Percentiles rank a stretch among this genome's conserved stretches.
Conservation (phyloP, 2,113 vertebrate genomes). For the human (Homo sapiens) region DNA sequence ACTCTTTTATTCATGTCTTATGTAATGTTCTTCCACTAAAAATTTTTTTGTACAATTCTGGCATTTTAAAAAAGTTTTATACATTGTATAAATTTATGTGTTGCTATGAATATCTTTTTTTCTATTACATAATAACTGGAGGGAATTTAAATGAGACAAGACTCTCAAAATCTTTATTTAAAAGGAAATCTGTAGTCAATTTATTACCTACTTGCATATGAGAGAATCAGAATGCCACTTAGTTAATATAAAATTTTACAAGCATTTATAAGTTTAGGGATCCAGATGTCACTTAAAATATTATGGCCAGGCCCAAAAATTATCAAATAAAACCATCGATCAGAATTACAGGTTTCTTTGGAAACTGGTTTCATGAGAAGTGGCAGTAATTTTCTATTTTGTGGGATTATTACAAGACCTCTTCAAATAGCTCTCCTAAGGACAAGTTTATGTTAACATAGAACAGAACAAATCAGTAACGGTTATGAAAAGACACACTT, state of each 20-base stretch:
- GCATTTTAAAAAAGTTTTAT: neutral
- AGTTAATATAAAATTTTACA: neutral
- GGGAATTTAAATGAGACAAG: neutral
- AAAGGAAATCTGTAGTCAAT: neutral
- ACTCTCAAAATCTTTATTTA: slow-evolving; percentile 8
- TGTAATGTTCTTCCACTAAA: neutral
- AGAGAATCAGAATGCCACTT: neutral
- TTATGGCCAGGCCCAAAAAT: neutral
- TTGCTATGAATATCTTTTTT: neutral
- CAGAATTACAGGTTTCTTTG: neutral
- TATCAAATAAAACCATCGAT: neutral
- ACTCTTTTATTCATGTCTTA: neutral
- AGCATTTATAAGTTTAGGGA: neutral
- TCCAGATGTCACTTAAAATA: neutral
- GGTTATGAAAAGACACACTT: neutral
- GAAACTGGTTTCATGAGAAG: neutral
- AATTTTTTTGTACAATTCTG: neutral
- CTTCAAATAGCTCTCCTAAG: neutral
- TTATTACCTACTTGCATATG: neutral
- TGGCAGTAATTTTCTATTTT: neutral
- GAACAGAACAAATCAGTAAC: neutral
- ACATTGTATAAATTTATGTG: neutral
- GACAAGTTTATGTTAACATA: neutral
- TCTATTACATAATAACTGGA: neutral
- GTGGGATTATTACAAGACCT: neutral